phyloP scores from a whole-genome alignment of 2,888 invertebrate species.

The Trachelus stipa region DNA sequence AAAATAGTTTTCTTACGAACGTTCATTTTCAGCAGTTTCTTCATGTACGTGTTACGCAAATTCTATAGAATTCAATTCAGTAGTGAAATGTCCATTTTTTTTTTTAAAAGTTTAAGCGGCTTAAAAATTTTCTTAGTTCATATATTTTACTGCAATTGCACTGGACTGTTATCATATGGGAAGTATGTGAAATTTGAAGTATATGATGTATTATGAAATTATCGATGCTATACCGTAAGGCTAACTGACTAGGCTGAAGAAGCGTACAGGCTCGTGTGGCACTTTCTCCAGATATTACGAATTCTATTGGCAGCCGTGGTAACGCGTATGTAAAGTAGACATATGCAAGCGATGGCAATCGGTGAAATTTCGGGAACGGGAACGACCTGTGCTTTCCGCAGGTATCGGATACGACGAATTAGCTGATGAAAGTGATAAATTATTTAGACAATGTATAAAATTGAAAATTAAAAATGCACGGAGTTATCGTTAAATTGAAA shows the following conservation, averaged over 20 bases:
- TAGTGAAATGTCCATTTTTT: no score
- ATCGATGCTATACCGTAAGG: not conserved
- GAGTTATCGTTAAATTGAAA: no score
- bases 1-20: no score
- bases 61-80: no score
- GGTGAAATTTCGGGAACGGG: not conserved
- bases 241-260: not conserved
- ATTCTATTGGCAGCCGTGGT: constrained; percentile 27
- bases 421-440: not conserved
- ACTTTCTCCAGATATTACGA: constrained; percentile 38
- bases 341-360: not conserved
- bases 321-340: not conserved
- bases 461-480: not conserved
- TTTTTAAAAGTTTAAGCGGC: not conserved
- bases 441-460: not conserved
- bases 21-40: no score
- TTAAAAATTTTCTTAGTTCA: not conserved
- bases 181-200: not conserved
- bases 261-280: not conserved
- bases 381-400: not conserved
- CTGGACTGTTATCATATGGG: not conserved
- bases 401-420: not conserved
- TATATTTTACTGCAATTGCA: not conserved
- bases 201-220: not conserved
- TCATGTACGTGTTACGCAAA: no score